Evolutionary conservation across 2,113 vertebrate genomes (phyloP).

Genomic region (Zingel zingel): DNA sequence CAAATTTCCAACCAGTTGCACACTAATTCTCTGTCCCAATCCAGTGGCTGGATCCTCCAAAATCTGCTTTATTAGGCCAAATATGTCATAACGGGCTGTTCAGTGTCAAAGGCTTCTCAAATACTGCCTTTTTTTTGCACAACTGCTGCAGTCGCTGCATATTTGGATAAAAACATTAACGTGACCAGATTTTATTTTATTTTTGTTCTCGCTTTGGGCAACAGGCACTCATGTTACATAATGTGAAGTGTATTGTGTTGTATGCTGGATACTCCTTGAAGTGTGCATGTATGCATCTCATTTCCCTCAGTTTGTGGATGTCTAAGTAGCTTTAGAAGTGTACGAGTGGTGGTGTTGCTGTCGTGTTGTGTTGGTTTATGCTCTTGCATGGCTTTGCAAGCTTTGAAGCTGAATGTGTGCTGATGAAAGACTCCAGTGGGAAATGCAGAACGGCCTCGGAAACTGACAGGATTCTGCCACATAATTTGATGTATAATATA

Average conservation of each 20-base stretch:
- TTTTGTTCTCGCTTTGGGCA: too few species aligned
- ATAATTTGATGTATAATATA: background rate
- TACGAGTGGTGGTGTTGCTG: conserved; percentile 14
- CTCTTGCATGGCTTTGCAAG: conserved; percentile 70
- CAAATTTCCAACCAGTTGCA: background rate
- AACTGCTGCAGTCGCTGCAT: too few species aligned
- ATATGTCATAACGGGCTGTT: too few species aligned
- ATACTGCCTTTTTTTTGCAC: too few species aligned
- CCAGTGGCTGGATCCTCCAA: background rate
- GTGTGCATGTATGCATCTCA: conserved; percentile 32
- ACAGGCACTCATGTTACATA: background rate
- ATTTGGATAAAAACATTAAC: too few species aligned
- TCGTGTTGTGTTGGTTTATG: conserved; percentile 24
- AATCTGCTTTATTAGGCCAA: too few species aligned
- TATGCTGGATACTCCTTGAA: background rate
- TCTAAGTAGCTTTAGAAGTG: background rate
- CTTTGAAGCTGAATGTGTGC: conserved; percentile 20
- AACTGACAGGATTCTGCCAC: background rate
- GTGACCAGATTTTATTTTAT: too few species aligned
- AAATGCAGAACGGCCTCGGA: background rate
- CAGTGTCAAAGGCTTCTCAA: too few species aligned
- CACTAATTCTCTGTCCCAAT: background rate
- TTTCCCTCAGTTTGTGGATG: background rate
- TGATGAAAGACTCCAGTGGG: background rate
- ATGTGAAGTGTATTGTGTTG: background rate